Evolutionary conservation across 2,888 invertebrate species (phyloP), one percentile per base, ranked within the genome.

Genomic region (Branchipolynoe longqiensis): DNA sequence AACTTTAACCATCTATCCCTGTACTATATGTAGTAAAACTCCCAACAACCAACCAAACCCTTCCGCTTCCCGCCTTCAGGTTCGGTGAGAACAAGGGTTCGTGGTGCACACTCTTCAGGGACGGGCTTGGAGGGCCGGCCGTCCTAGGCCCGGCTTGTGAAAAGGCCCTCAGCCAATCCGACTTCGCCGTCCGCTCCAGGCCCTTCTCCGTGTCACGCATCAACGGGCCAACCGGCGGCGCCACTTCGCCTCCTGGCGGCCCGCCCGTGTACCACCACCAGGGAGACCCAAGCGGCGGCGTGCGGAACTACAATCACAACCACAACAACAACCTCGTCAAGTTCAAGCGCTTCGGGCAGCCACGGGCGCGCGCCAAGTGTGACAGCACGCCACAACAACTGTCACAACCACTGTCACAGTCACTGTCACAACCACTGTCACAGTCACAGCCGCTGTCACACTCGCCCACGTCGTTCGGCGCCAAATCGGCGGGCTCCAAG

Each of bases 51-150:
- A n/a, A n/a, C n/a, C n/a, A n/a, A n/a, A n/a, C n/a, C n/a, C n/a
- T n/a, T n/a, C n/a, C n/a, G n/a, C n/a, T n/a, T n/a, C n/a, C n/a
- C n/a, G n/a, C n/a, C n/a, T n/a, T n/a, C 86, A 92, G 92, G 84
- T 91, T 92, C 89, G 92, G 92, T 62, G 92, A 92, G 85, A 89
- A 89, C 83, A 89, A 90, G 40, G 90, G 91, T 40, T 89, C 90
- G 6, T 90, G 90, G 73, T 91, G 91, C 84, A 91, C 90, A 48
- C 89, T 92, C 58, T 87, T 87, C 81, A 90, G 89, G 81, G 88
- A 89, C 69, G 90, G 90, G 84, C 90, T 90, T 3, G 89, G 88
- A 64, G 91, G 91, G 85, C 91, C 89, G 84, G 89, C 89, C 73
- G 90, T 90, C 0, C 88, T 90, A 64, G 88, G 90, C 8, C 88